Base-by-base conservation (phyloP, 2,113 vertebrate genomes). In the Chitala chitala region DNA sequence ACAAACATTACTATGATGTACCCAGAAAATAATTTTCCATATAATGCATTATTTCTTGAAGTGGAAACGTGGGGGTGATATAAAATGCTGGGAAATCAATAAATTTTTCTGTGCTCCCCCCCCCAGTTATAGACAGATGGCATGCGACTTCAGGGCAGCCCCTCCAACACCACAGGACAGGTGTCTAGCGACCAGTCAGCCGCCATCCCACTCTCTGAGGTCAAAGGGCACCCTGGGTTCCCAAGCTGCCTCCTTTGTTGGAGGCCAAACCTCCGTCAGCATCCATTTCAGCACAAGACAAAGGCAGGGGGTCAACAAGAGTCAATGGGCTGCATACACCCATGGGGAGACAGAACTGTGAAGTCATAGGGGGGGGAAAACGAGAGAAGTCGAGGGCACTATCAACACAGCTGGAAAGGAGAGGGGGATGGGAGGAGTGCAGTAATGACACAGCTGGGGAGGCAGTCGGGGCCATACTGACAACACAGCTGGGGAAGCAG, bases 171-270 rank as follows among this genome's bases (percentile, higher is more conserved):
- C 85, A 66, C 78, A 75, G 77, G 90, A 89, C 93, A 93, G 92
- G 91, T 92, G 92, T 89, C 86, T 81, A 82, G 85, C 79, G 78
- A 87, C 80, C 79, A 80, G 80, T 44, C 5, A 78, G 77, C 75
- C 75, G 78, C 76, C 79, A 2, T 75, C 2, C 51, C 86, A 81
- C 82, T 74, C 81, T 84, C 69, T 82, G 80, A 84, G 92, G 92
- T 91, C 91, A 92, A 83, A 86, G 89, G 88, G 90, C 89, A 90
- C 77, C 76, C 79, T 5, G 80, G 86, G 89, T 94, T 94, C 92
- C 91, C 93, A 95, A 90, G 92, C 91, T 87, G 84, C 76, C 53
- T 73, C 77, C 86, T 92, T 94, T 93, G 92, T 94, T 86, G 80
- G 17, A 73, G 46, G 79, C 85, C 88, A 88, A 80, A 90, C 79